Base-by-base conservation (phyloP, 2,888 invertebrate genomes). In the Meteorus cinctellus region DNA sequence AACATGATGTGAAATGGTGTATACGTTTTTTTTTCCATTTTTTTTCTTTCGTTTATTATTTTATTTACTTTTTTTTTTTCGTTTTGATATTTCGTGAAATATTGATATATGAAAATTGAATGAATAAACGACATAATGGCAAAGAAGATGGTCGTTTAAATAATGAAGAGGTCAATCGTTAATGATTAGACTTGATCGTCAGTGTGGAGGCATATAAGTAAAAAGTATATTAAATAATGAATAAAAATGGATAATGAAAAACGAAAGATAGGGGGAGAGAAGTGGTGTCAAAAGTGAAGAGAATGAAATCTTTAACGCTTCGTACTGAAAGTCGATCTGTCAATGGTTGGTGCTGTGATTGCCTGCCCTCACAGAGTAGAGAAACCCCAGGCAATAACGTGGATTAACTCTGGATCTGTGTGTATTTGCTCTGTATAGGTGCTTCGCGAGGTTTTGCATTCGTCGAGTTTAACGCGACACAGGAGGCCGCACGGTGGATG, bases 401-500 rank as follows among this genome's bases (percentile, higher is more conserved):
- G 87, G 89, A 89, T 89, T 89, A 89, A 89, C 89, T 86, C 86
- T 89, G 88, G 89, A 89, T 89, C 88, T 89, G 88, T 89, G 89
- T 91, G 90, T 93, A 92, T 92, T 92, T 92, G 92, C 92, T 92
- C 92, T 93, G 92, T 96, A 96, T 94, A 96, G 96, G 96, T 93
- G 94, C 94, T 91, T 95, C 96, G 91, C 92, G 94, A 88, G 94
- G 94, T 84, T 94, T 94, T 91, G 94, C 94, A 88, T 94, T 95
- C 94, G 96, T 97, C 92, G 97, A 97, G 93, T 97, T 97, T 94
- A 93, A 94, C 91, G 94, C 95, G 90, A 93, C 95, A 90, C 93
- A 94, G 90, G 96, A 96, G 92, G 96, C 97, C 88, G 94, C 94
- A 90, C 93, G 93, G 90, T 97, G 97, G 96, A 97, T 97, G 95